A percentile compares a stretch with the other conserved stretches of the same genome.
These are phyloP conservation scores for Trachelipus rathkii DNA, from an alignment of 1,140 invertebrate genomes.

Conservation along the genomic window DNA sequence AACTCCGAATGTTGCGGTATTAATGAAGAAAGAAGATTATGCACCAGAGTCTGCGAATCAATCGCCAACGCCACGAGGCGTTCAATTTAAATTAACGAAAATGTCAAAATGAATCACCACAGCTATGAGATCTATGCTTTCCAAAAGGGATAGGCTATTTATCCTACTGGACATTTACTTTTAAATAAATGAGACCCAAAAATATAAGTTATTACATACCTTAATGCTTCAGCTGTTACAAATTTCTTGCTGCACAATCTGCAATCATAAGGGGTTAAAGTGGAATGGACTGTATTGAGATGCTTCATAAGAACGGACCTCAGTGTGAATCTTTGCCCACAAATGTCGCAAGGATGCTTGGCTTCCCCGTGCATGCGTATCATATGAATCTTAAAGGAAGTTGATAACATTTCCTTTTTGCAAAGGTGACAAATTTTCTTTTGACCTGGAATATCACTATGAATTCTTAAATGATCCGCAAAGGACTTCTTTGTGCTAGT, in stretches of 20 bases:
- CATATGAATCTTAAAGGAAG: constrained; percentile 26
- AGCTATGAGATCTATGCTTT: not conserved
- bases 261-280: constrained; percentile 28
- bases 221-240: constrained; percentile 28
- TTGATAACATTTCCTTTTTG: constrained; percentile 30
- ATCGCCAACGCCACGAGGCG: not conserved
- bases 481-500: constrained; percentile 31
- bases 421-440: constrained; percentile 11
- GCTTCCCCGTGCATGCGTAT: constrained; percentile 31
- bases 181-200: too few relatives aligned
- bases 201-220: constrained; percentile 6
- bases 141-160: not conserved
- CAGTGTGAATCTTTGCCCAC: constrained; percentile 27
- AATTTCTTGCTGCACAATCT: constrained; percentile 27
- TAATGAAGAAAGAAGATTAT: too few relatives aligned
- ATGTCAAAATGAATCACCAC: not conserved
- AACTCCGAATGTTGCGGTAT: too few relatives aligned
- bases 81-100: not conserved
- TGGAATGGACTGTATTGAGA: constrained; percentile 27
- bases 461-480: constrained; percentile 27
- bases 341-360: constrained; percentile 28
- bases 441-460: constrained; percentile 24
- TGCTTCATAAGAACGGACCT: constrained; percentile 28
- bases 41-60: not conserved
- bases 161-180: not conserved